Conservation (phyloP, 2,888 invertebrate species). For the Coelinius sp. region DNA sequence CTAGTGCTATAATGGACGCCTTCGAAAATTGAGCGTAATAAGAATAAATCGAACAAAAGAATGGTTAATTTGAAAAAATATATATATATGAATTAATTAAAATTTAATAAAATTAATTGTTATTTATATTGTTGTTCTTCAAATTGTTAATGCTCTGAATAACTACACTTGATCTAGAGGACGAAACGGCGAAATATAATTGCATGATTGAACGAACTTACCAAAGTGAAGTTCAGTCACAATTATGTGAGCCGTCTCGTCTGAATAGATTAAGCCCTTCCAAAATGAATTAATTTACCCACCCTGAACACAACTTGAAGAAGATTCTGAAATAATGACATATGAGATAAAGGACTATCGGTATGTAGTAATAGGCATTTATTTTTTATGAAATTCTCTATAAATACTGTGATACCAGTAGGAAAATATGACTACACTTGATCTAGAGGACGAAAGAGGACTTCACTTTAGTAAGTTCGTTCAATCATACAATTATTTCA, state of each 20-base stretch:
- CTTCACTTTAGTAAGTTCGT: too few species aligned
- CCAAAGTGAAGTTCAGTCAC: background rate
- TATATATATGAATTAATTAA: background rate
- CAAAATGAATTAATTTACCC: too few species aligned
- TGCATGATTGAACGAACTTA: conserved; percentile 27
- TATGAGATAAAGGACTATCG: too few species aligned
- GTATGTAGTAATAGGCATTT: too few species aligned
- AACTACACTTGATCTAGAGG: conserved; percentile 30
- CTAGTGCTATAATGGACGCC: too few species aligned
- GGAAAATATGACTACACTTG: too few species aligned
- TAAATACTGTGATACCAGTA: too few species aligned
- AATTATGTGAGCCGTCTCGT: background rate
- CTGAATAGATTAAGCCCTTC: background rate
- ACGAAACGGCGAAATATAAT: conserved; percentile 38
- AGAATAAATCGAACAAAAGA: background rate
- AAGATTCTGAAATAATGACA: too few species aligned
- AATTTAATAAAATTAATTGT: background rate
- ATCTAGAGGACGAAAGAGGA: too few species aligned
- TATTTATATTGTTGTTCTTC: background rate
- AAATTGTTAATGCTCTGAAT: conserved; percentile 20
- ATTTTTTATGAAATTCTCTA: too few species aligned
- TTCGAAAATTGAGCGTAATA: conserved; percentile 4
- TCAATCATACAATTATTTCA: too few species aligned
- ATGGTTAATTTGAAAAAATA: background rate
- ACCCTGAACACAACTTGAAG: too few species aligned